Evolutionary conservation across 1,140 invertebrate species (phyloP).

Genomic region (Drosophila pseudoobscura): DNA sequence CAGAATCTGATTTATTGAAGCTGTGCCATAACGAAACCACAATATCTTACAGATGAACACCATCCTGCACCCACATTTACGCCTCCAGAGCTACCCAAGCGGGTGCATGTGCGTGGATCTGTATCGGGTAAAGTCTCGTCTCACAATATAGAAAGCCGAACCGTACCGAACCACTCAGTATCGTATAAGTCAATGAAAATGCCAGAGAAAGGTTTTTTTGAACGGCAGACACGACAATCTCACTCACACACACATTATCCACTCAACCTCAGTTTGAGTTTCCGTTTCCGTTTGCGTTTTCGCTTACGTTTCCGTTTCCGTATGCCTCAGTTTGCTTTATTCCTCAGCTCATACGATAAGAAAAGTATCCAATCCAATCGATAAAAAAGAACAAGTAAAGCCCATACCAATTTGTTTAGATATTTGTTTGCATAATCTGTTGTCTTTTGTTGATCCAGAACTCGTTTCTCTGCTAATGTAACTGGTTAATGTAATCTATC

Average conservation of each 20-base stretch:
- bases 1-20: slow-evolving; percentile 54
- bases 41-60: slow-evolving; percentile 95
- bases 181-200: slow-evolving; percentile 39
- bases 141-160: slow-evolving; percentile 21
- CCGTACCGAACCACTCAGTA: slow-evolving; percentile 24
- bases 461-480: slow-evolving; percentile 63
- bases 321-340: slow-evolving; percentile 44
- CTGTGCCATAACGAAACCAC: slow-evolving; percentile 74
- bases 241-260: slow-evolving; percentile 22
- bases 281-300: slow-evolving; percentile 15
- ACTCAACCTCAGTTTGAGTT: slow-evolving; percentile 13
- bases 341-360: slow-evolving; percentile 18
- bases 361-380: slow-evolving; percentile 34
- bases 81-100: slow-evolving; percentile 98
- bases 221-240: slow-evolving; percentile 32
- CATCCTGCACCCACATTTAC: slow-evolving; percentile 97
- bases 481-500: slow-evolving; percentile 56
- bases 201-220: slow-evolving; percentile 69
- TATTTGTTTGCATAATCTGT: slow-evolving; percentile 58
- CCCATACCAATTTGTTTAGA: slow-evolving; percentile 43
- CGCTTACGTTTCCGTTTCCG: not conserved
- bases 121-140: slow-evolving; percentile 82
- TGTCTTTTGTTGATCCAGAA: slow-evolving; percentile 57
- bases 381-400: slow-evolving; percentile 21
- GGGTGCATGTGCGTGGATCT: slow-evolving; percentile 97